Evolutionary conservation across 1,140 invertebrate genomes (phyloP).

Genomic region (Arion vulgaris): DNA sequence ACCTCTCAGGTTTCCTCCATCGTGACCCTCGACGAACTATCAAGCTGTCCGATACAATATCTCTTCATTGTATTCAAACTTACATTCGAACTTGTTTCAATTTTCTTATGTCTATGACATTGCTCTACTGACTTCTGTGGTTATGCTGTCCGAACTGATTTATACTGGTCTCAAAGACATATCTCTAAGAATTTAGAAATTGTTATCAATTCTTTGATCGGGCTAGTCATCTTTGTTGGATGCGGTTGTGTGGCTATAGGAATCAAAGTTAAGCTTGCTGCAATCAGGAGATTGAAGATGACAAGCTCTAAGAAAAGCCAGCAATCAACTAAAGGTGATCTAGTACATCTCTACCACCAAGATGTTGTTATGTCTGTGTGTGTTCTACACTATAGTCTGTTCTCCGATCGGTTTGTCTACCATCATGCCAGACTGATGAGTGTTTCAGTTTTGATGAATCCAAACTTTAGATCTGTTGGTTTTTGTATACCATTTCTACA

Average conservation of each 20-base stretch:
- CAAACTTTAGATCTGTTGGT: background rate
- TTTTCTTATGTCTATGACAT: background rate
- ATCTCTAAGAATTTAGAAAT: background rate
- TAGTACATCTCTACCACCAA: background rate
- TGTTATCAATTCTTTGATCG: background rate
- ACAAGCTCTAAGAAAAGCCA: background rate
- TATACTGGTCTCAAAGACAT: background rate
- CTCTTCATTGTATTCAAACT: background rate
- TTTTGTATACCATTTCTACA: conserved; percentile 7
- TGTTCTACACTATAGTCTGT: conserved; percentile 17
- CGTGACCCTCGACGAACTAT: background rate
- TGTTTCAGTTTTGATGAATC: background rate
- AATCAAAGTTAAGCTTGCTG: conserved; percentile 7
- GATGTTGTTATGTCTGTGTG: conserved; percentile 25
- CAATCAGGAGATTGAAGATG: conserved; percentile 17
- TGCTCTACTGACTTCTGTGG: background rate
- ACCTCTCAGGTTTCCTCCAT: too few relatives aligned
- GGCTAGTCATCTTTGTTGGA: background rate
- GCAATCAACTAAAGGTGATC: background rate
- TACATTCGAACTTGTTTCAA: conserved; percentile 4
- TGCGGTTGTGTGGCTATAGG: conserved; percentile 11
- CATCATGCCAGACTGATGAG: background rate
- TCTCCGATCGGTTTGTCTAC: background rate
- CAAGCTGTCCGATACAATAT: background rate
- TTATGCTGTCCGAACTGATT: background rate